A percentile compares a stretch with the other conserved stretches of the same genome.
Conservation (phyloP, 2,113 vertebrate species). For the Pampusana beccarii region DNA sequence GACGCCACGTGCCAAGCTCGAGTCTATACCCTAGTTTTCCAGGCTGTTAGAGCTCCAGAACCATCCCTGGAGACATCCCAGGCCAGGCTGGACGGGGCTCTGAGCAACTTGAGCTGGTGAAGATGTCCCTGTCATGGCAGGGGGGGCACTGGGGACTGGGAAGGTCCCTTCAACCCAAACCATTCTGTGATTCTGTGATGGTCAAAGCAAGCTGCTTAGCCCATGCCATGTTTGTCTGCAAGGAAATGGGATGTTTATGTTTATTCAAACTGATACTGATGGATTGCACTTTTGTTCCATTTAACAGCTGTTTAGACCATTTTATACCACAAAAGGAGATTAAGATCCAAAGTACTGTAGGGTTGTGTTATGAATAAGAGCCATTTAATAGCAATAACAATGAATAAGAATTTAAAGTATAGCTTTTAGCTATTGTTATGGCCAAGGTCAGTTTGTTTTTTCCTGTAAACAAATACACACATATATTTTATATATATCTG, state of each 20-base stretch:
- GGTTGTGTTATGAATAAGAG: slow-evolving; percentile 42
- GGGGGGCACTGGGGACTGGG: too few species aligned
- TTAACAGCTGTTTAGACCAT: slow-evolving; percentile 50
- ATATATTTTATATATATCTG: too few species aligned
- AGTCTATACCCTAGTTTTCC: background rate
- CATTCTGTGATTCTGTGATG: background rate
- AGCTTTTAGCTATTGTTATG: slow-evolving; percentile 11
- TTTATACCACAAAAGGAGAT: slow-evolving; percentile 50
- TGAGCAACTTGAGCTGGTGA: too few species aligned
- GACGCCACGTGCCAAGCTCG: background rate
- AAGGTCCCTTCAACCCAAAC: too few species aligned
- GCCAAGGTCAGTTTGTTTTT: background rate
- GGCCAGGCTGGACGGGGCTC: too few species aligned
- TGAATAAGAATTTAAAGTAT: background rate
- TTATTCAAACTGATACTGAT: slow-evolving; percentile 39
- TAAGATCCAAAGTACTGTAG: slow-evolving; percentile 14
- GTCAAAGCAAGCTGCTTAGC: background rate
- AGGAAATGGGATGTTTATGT: slow-evolving; percentile 65
- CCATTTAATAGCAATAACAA: background rate
- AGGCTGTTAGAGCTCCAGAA: background rate
- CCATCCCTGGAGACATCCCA: background rate
- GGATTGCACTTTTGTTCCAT: slow-evolving; percentile 57
- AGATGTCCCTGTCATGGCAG: too few species aligned
- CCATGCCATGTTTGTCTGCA: slow-evolving; percentile 10
- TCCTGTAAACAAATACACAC: background rate